Conservation (phyloP, 1,140 invertebrate genomes). For the Onthophagus taurus region DNA sequence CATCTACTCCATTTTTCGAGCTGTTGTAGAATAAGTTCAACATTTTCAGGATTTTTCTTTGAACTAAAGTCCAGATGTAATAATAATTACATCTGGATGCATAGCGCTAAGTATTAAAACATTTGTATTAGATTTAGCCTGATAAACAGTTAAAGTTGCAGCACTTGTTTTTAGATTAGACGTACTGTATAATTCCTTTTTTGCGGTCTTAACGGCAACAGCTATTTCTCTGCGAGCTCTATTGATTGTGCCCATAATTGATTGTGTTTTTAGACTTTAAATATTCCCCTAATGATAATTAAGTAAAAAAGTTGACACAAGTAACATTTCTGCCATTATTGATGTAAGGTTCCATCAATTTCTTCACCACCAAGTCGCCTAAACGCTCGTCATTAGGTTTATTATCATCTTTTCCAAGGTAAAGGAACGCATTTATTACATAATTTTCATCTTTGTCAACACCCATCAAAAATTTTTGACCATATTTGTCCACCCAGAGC, state of each 20-base stretch:
- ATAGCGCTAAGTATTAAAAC: too few species aligned
- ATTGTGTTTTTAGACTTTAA: background rate
- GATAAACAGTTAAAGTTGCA: too few species aligned
- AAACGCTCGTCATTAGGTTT: background rate
- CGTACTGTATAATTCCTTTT: conserved; percentile 1
- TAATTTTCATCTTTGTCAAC: background rate
- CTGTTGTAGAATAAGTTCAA: too few species aligned
- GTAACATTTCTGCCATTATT: background rate
- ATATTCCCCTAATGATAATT: background rate
- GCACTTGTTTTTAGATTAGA: too few species aligned
- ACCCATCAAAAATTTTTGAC: background rate
- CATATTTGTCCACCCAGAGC: too few species aligned
- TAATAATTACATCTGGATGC: too few species aligned
- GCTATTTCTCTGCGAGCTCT: background rate
- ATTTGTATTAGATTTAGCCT: too few species aligned
- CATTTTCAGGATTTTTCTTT: too few species aligned
- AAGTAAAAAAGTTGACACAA: background rate
- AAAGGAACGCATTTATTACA: background rate
- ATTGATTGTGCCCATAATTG: background rate
- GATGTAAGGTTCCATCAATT: background rate
- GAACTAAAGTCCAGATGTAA: too few species aligned
- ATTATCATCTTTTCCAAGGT: conserved; percentile 1
- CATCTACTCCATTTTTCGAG: too few species aligned
- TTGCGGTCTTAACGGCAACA: too few species aligned
- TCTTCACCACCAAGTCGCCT: background rate